phyloP scores from a whole-genome alignment of 2,113 vertebrate species.

The Axis porcinus region DNA sequence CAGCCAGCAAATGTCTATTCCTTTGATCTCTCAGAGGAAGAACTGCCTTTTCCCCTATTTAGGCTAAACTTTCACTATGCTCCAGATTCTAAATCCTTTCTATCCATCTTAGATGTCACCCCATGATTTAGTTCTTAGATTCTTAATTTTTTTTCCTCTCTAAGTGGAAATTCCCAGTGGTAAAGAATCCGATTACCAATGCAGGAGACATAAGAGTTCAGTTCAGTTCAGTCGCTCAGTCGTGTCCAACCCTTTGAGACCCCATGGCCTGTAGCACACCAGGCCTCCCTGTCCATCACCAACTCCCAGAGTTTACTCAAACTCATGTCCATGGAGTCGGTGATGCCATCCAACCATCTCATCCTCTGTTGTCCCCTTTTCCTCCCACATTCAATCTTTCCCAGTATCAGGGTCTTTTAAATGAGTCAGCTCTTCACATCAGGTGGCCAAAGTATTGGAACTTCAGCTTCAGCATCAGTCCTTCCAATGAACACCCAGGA shows the following conservation, averaged over 20 bases:
- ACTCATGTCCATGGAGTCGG: background rate
- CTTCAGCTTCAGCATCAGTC: background rate
- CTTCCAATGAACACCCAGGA: background rate
- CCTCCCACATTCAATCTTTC: background rate
- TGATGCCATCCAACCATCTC: background rate
- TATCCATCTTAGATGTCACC: background rate
- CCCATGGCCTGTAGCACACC: background rate
- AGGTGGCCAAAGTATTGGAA: background rate
- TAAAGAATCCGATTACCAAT: background rate
- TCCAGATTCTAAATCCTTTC: no score
- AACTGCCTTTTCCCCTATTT: rapidly evolving
- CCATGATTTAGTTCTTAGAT: background rate
- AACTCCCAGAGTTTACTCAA: background rate
- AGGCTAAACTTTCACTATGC: rapidly evolving
- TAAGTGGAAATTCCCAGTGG: background rate
- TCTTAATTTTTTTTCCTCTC: background rate
- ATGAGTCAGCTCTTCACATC: background rate
- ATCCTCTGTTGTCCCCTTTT: background rate
- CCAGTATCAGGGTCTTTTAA: background rate
- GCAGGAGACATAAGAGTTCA: background rate
- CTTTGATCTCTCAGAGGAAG: background rate
- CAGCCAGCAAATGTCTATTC: no score
- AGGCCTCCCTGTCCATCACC: background rate
- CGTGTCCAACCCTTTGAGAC: background rate
- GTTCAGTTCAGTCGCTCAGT: background rate